Evolutionary conservation across 2,797 vertebrate genomes (phyloP), one percentile per base, ranked within the genome.

Genomic region (Apogon talboti): DNA sequence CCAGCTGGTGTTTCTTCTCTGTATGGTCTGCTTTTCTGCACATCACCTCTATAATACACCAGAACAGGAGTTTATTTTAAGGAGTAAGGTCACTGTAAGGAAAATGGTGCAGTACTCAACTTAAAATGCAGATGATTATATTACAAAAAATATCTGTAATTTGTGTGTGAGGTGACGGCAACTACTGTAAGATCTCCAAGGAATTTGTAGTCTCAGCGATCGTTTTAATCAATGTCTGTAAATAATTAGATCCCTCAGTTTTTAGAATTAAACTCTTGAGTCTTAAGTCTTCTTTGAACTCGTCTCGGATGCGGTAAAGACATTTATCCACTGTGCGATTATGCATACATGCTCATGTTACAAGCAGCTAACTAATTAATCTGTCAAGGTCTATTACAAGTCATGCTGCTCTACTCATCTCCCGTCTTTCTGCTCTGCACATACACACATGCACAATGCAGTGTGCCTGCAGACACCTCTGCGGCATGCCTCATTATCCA

Each of bases 311-410:
- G 62, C 48, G 50, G 40, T 40, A 21, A 42, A 54, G 64, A 73
- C 67, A 77, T 76, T 86, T 67, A 79, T 57, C 66, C 13, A 14
- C 48, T 4, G 13, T 58, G 59, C 58, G 79, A 84, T 85, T 64
- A 19, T 43, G 49, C 76, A 63, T 56, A 64, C 64, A 55, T 66
- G 67, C 73, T 70, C 53, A 63, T 49, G 77, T 84, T 87, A 78
- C 79, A 85, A 71, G 81, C 60, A 62, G 49, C 63, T 62, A 35
- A 58, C 68, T 79, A 81, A 87, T 83, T 86, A 66, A 86, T 76
- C 66, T 78, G 78, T 87, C 85, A 84, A 60, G 79, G 75, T 86
- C 58, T 73, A 81, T 84, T 79, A 84, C 50, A 45, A 84, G 65
- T 71, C 58, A 66, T 8, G n/a, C 52, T 80, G 54, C 61, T 55